These are phyloP conservation scores for Aplochiton taeniatus DNA, from an alignment of 2,797 vertebrate species.

Conservation along the genomic window DNA sequence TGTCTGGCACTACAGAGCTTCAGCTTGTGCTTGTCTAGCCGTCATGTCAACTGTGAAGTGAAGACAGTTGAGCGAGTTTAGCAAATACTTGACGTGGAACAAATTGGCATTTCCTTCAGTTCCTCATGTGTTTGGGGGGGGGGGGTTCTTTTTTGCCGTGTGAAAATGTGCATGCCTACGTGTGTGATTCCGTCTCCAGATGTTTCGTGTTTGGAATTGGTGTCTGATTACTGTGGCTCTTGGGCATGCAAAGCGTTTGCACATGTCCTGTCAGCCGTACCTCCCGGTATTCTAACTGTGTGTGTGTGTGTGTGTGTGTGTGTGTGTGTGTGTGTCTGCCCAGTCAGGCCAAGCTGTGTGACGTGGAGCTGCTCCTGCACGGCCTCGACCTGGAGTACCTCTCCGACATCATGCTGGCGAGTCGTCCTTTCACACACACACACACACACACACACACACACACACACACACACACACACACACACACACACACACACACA, in stretches of 20 bases:
- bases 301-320: too few relatives aligned
- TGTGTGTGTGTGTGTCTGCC: conserved; percentile 34
- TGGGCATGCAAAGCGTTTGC: too few relatives aligned
- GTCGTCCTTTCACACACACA: conserved; percentile 24
- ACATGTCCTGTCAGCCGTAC: too few relatives aligned
- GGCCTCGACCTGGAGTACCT: conserved; percentile 86
- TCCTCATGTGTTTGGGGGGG: background rate
- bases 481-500: too few relatives aligned
- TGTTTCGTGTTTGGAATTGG: too few relatives aligned
- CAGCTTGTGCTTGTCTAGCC: conserved; percentile 24
- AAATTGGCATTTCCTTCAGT: too few relatives aligned
- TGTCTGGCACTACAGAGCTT: conserved; percentile 30
- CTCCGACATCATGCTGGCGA: conserved; percentile 74
- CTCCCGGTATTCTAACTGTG: too few relatives aligned
- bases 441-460: background rate
- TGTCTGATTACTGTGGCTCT: too few relatives aligned
- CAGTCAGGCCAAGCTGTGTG: conserved; percentile 78
- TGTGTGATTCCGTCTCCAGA: too few relatives aligned
- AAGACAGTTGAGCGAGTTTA: conserved; percentile 1
- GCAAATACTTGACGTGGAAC: conserved; percentile 15
- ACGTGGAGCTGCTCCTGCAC: conserved; percentile 86
- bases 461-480: background rate
- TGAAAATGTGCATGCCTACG: too few relatives aligned
- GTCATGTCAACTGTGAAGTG: conserved; percentile 12
- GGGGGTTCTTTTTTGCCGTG: background rate